Evolutionary conservation across 2,888 invertebrate species (phyloP).

Genomic region (Nezara viridula): DNA sequence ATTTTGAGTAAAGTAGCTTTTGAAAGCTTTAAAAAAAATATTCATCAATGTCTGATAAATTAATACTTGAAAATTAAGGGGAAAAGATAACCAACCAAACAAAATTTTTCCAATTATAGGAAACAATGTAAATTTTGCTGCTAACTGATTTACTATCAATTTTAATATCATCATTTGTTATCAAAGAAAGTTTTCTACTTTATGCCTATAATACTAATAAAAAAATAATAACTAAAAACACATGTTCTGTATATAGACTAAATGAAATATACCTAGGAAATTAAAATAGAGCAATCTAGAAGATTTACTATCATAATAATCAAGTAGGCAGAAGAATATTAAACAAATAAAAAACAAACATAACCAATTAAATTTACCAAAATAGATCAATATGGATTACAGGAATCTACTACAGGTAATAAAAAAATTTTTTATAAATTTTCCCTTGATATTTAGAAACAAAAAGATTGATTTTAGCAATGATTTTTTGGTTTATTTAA

Average conservation of each 20-base stretch:
- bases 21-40: too few relatives aligned
- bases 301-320: not conserved
- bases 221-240: not conserved
- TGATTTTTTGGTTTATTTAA: not conserved
- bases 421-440: not conserved
- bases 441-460: not conserved
- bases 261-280: not conserved
- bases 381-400: not conserved
- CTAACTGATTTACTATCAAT: too few relatives aligned
- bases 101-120: too few relatives aligned
- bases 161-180: too few relatives aligned
- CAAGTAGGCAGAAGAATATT: not conserved
- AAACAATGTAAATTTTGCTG: too few relatives aligned
- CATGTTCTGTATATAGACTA: not conserved
- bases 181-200: not conserved
- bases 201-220: not conserved
- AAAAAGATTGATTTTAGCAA: not conserved
- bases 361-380: not conserved
- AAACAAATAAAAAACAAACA: not conserved
- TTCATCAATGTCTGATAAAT: too few relatives aligned
- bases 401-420: not conserved
- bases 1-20: too few relatives aligned
- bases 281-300: not conserved
- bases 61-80: too few relatives aligned
- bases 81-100: too few relatives aligned